Base-by-base conservation (phyloP, 2,888 invertebrate genomes). In the Arrhopalites spinosus region DNA sequence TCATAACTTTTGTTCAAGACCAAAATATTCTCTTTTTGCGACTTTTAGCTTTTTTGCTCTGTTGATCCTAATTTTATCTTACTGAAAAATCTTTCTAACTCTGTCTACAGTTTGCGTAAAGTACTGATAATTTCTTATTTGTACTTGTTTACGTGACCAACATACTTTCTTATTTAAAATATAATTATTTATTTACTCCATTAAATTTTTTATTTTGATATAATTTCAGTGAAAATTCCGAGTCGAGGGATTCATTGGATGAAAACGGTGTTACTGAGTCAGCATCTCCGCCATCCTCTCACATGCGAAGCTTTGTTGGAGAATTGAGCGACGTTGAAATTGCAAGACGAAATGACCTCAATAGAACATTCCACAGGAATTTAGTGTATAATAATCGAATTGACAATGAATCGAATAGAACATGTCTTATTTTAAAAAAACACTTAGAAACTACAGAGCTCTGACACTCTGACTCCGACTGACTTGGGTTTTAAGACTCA, bases 181-280 rank as follows among this genome's bases (percentile, higher is more conserved):
- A n/a, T n/a, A n/a, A n/a, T n/a, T n/a, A n/a, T n/a, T 59, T 25
- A 53, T 17, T 59, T 59, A 1, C 20, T 59, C 59, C n/a, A n/a
- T n/a, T n/a, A n/a, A n/a, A 64, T 64, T 36, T 64, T 36, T 64
- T n/a, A 8, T 30, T 25, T 11, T 30, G 25, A n/a, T 23, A 23
- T 61, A n/a, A 30, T 30, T 64, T 85, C 84, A 91, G 90, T 84
- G 90, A 89, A 85, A 88, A 87, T 70, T 93, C 93, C 0, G 93
- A 92, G 83, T 89, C 83, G 27, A 76, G 92, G 36, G 94, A 94
- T 85, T 95, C 95, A 0, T 87, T 95, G 77, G 95, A 95, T 84
- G 95, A 95, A 84, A 95, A 95, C 85, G 94, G 87, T 77, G 50
- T 3, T 5, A 86, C 86, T 70, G 86, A 86, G 68, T 85, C 84